These are phyloP conservation scores for Phengaris arion DNA, from an alignment of 2,888 invertebrate genomes.

Conservation along the genomic window DNA sequence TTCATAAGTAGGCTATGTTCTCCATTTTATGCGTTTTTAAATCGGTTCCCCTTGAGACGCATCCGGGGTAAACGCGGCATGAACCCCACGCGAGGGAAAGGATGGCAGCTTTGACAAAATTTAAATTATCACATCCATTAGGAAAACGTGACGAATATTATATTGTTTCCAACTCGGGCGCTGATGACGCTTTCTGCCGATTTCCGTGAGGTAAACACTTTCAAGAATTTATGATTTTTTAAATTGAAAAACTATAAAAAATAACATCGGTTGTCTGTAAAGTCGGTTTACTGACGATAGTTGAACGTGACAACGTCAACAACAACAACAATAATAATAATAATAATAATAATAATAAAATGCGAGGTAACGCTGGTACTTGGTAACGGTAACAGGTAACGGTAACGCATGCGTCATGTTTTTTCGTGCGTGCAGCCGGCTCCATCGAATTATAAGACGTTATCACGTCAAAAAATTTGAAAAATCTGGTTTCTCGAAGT, in stretches of 20 bases:
- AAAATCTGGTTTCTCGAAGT: too few species aligned
- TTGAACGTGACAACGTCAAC: too few species aligned
- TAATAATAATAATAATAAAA: too few species aligned
- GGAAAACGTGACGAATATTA: constrained; percentile 32
- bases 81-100: constrained; percentile 58
- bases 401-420: too few species aligned
- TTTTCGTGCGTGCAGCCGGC: too few species aligned
- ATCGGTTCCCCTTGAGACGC: constrained; percentile 61
- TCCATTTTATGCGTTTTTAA: constrained; percentile 74
- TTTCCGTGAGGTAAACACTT: not conserved
- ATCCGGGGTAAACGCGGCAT: constrained; percentile 62
- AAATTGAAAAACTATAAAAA: not conserved
- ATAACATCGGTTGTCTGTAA: too few species aligned
- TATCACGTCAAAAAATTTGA: too few species aligned
- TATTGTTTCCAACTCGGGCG: constrained; percentile 10
- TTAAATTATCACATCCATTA: constrained; percentile 40
- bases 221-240: not conserved
- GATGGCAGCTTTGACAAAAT: constrained; percentile 41
- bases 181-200: not conserved
- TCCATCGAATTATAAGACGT: too few species aligned
- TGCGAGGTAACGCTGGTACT: too few species aligned
- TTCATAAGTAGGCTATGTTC: constrained; percentile 76
- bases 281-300: too few species aligned
- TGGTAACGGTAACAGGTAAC: too few species aligned
- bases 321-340: too few species aligned